Percentiles rank a stretch among this genome's conserved stretches.
phyloP scores from a whole-genome alignment of 2,113 vertebrate species.

The rabbit (Oryctolagus cuniculus) region mOryCun1.1 NC_091432.1:112572001-112572500 shows the following conservation, averaged over 20 bases:
- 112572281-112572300: neutral
- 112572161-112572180: no score
- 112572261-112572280: neutral
- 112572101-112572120: no score
- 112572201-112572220: no score
- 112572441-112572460: no score
- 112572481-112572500: neutral
- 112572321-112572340: neutral
- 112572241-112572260: neutral
- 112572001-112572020: no score
- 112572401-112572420: neutral
- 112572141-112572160: no score
- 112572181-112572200: no score
- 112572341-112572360: neutral
- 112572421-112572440: neutral
- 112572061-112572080: no score
- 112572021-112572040: no score
- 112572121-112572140: no score
- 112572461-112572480: neutral
- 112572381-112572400: neutral
- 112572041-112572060: no score
- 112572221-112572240: neutral
- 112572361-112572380: neutral
- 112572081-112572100: no score
- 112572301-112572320: neutral